Evolutionary conservation across 2,888 invertebrate genomes (phyloP).

Genomic region (Cecidostiba fungosa): DNA sequence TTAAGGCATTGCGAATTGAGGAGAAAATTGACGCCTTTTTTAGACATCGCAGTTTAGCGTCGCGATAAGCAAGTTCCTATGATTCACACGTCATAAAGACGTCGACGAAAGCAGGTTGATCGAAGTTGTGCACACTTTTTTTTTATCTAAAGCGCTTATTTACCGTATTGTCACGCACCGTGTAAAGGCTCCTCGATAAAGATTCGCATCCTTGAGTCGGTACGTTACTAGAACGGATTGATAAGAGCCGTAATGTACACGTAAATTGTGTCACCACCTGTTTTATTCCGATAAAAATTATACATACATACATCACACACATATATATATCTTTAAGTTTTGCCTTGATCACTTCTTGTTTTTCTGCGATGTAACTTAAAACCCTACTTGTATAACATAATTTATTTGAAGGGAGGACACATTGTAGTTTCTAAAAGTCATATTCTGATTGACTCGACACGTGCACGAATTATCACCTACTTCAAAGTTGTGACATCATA

Average conservation of each 20-base stretch:
- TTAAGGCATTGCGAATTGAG: not conserved
- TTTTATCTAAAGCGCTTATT: constrained; percentile 56
- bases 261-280: constrained; percentile 53
- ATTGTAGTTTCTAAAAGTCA: not conserved
- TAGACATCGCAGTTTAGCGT: constrained; percentile 16
- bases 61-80: constrained; percentile 53
- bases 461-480: constrained; percentile 45
- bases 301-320: too few relatives aligned
- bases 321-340: constrained; percentile 9
- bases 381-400: not conserved
- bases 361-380: not conserved
- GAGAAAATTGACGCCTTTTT: constrained; percentile 45
- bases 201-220: constrained; percentile 60
- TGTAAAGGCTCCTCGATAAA: constrained; percentile 56
- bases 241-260: constrained; percentile 48
- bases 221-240: constrained; percentile 42
- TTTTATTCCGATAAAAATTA: constrained; percentile 36
- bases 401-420: not conserved
- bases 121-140: constrained; percentile 31
- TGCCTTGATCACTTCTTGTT: not conserved
- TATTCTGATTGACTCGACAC: not conserved
- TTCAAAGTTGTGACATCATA: constrained; percentile 48
- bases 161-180: constrained; percentile 62
- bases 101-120: constrained; percentile 55
- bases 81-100: constrained; percentile 57